Base-by-base conservation (phyloP, 2,113 vertebrate genomes). In the Protomyctophum bolini region DNA sequence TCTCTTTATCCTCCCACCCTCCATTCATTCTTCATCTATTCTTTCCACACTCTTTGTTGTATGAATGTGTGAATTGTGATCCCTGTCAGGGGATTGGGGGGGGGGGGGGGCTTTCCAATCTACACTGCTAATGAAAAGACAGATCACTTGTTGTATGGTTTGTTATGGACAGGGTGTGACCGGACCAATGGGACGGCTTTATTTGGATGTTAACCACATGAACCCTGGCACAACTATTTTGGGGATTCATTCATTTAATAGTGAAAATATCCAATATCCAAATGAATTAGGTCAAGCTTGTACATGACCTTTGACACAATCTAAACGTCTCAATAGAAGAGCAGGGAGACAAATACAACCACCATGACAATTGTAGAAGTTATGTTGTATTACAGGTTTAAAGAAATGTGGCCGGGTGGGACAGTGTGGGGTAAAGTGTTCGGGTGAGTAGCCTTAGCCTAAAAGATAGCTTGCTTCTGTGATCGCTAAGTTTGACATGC, bases 141-240 rank as follows among this genome's bases (percentile, higher is more conserved):
- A 64, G 75, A 77, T 77, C 80, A 66, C 63, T 67, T 83, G 33
- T 73, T 83, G 33, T 73, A 70, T 76, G 60, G 77, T 57, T 21
- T 64, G 73, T 82, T 67, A 63, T 57, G 70, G 68, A 75, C 58
- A 15, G 77, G 41, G 61, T 68, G 73, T 76, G 63, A 61, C 51
- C 56, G 47, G 66, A 52, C 12, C 62, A 45, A 14, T 63, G 58
- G 47, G 58, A 63, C 21, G 2, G 73, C 64, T 63, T 78, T 21
- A 47, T 80, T 72, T 78, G 75, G 73, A 60, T 68, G 57, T 41
- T 41, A 6, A 41, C 33, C 33, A 41, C 33, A 41, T 41, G 33
- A 41, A 41, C 33, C 33, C 33, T 41, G 5, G 33, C 33, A 41
- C 33, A 41, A 41, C 33, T 41, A 3, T 41, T 41, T 41, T 41